Evolutionary conservation across 2,888 invertebrate species (phyloP).

Genomic region (Seira musarum): DNA sequence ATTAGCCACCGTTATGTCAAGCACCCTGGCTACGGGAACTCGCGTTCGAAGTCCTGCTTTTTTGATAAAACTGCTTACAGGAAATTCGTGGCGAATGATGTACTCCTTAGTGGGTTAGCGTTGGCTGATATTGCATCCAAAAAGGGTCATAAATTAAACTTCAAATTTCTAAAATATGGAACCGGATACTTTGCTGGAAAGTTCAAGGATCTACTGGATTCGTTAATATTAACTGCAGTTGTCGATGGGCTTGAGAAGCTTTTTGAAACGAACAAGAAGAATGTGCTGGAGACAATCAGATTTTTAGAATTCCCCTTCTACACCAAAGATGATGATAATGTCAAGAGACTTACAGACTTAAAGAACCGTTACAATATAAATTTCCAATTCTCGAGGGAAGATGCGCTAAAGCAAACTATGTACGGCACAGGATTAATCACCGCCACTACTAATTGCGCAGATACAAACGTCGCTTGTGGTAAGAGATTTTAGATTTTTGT

Average conservation of each 20-base stretch:
- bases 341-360: slow-evolving; percentile 22
- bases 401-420: slow-evolving; percentile 55
- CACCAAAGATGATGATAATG: slow-evolving; percentile 14
- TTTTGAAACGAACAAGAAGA: slow-evolving; percentile 23
- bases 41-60: slow-evolving; percentile 14
- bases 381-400: slow-evolving; percentile 40
- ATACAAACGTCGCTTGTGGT: slow-evolving; percentile 57
- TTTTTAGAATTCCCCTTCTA: slow-evolving; percentile 59
- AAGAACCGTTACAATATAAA: slow-evolving; percentile 31
- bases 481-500: neutral
- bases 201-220: slow-evolving; percentile 34
- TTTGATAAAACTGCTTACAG: slow-evolving; percentile 53
- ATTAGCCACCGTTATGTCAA: slow-evolving; percentile 40
- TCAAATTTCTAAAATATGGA: slow-evolving; percentile 64
- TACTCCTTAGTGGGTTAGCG: slow-evolving; percentile 48
- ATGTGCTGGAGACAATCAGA: slow-evolving; percentile 37
- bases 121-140: slow-evolving; percentile 40
- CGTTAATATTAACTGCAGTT: slow-evolving; percentile 46
- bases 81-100: slow-evolving; percentile 57
- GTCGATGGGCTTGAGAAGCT: slow-evolving; percentile 56
- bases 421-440: slow-evolving; percentile 34
- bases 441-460: slow-evolving; percentile 60
- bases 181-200: slow-evolving; percentile 62
- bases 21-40: slow-evolving; percentile 25
- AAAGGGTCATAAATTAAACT: slow-evolving; percentile 41